phyloP scores from a whole-genome alignment of 1,140 invertebrate genomes.

The Pentalonia nigronervosa region DNA sequence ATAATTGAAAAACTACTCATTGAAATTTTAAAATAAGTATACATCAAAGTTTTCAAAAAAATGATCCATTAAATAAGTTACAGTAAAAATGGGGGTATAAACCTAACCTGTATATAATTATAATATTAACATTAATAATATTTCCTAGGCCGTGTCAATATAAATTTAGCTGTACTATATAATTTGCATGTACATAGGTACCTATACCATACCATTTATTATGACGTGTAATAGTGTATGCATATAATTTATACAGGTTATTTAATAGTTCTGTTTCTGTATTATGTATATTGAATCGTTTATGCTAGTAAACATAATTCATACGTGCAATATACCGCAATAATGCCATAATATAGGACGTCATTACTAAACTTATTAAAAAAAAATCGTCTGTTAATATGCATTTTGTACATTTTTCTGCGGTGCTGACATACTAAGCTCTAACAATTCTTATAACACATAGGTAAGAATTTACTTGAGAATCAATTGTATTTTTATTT shows the following conservation, averaged over 20 bases:
- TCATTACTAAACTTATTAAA: neutral
- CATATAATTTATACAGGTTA: too few relatives aligned
- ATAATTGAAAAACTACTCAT: too few relatives aligned
- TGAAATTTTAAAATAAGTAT: too few relatives aligned
- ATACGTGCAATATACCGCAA: neutral
- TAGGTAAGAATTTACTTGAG: neutral
- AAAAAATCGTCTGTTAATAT: neutral
- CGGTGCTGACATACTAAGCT: neutral
- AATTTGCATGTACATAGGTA: neutral
- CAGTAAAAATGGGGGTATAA: too few relatives aligned
- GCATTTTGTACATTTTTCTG: neutral
- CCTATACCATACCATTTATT: neutral
- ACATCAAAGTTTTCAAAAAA: too few relatives aligned
- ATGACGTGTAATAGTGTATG: neutral
- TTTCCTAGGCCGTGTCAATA: neutral
- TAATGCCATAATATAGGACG: neutral
- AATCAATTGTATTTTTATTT: neutral
- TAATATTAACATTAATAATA: neutral
- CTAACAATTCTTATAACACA: too few relatives aligned
- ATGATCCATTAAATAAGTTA: too few relatives aligned
- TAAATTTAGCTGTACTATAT: neutral
- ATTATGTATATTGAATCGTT: neutral
- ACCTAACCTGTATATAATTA: neutral
- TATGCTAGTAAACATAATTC: neutral
- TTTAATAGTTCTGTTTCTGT: too few relatives aligned